These are phyloP conservation scores for Melipona bicolor DNA, from an alignment of 2,888 invertebrate species.

Conservation along the genomic window DNA sequence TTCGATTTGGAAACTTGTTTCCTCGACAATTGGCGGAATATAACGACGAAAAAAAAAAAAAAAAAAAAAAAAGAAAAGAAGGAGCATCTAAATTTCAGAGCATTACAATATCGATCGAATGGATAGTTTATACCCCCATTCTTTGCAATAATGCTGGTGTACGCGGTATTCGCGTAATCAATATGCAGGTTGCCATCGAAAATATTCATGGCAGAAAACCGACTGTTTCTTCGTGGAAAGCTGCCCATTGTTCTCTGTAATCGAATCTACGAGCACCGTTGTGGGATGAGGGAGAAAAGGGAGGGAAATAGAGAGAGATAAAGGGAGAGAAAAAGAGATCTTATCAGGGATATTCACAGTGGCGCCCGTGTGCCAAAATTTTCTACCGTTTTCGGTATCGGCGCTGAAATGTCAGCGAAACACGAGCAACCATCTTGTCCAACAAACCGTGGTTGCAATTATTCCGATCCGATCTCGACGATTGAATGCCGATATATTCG, in stretches of 20 bases:
- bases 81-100: constrained; percentile 44
- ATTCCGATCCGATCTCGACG: constrained; percentile 38
- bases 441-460: constrained; percentile 46
- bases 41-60: background rate
- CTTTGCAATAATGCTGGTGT: constrained; percentile 38
- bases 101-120: constrained; percentile 44
- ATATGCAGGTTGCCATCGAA: constrained; percentile 54
- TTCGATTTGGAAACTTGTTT: constrained; percentile 33
- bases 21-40: background rate
- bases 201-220: constrained; percentile 55
- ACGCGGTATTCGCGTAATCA: constrained; percentile 40
- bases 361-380: constrained; percentile 43
- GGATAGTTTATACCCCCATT: constrained; percentile 42
- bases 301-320: background rate
- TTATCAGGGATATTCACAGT: constrained; percentile 49
- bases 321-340: constrained; percentile 37
- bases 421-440: constrained; percentile 38
- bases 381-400: constrained; percentile 22
- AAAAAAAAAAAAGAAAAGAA: background rate
- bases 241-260: constrained; percentile 57
- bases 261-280: constrained; percentile 37
- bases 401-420: constrained; percentile 33
- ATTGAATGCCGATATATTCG: constrained; percentile 27
- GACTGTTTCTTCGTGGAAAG: constrained; percentile 61
- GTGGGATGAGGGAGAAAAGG: background rate